Base-by-base conservation (phyloP, 2,888 invertebrate genomes). In the Drosophila robusta region DNA sequence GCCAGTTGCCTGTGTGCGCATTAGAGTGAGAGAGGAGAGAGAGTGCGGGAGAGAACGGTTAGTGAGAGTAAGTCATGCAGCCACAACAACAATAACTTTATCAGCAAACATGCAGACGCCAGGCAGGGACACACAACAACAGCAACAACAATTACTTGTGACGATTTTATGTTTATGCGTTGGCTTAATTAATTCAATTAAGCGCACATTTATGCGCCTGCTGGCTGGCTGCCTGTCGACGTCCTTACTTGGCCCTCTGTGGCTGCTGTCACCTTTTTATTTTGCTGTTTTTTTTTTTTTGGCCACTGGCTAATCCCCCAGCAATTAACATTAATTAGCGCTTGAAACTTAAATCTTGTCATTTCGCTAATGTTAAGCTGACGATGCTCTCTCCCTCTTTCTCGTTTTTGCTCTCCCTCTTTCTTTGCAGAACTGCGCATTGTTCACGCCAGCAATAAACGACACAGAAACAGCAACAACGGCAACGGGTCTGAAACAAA, bases 181-280 rank as follows among this genome's bases (percentile, higher is more conserved):
- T 82, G 82, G 72, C 85, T 82, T 82, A 82, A 82, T 82, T 82
- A 82, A 85, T 82, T 82, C 81, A 85, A 82, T 82, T 85, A 82
- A 75, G 82, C 85, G 80, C 81, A 75, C 85, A 84, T 85, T 82
- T 82, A 82, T 82, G 82, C 73, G 69, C 58, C 63, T 51, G 58
- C 49, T 39, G 32, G 58, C 32, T 11, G 63, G 22, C 22, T 64
- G 62, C 38, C 39, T 34, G 42, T n/a, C 57, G 44, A 14, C 36
- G 24, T 67, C 68, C 68, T 32, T 42, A 26, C 24, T 54, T 49
- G 16, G 44, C 8, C 42, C 60, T 66, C 32, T 56, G 45, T 55
- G 41, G 46, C 49, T 34, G 32, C 57, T 55, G 55, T 63, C 85
- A 79, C 85, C 81, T 78, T 78, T 67, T 54, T 34, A 12, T 34